phyloP scores from a whole-genome alignment of 2,113 vertebrate genomes.

The Corvus cornix region DNA sequence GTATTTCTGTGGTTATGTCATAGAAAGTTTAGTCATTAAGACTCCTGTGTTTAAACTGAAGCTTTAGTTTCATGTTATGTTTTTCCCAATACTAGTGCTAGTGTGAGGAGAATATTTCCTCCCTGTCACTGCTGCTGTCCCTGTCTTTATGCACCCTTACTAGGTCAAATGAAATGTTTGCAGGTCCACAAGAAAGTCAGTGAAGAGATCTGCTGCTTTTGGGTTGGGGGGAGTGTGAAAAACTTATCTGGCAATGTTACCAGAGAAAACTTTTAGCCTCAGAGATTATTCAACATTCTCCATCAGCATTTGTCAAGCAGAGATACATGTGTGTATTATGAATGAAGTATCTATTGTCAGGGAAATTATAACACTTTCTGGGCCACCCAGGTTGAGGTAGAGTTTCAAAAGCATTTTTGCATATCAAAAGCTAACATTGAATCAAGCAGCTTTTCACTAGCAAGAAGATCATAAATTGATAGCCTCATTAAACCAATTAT shows the following conservation, averaged over 20 bases:
- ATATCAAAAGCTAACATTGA: slow-evolving; percentile 53
- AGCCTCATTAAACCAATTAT: slow-evolving; percentile 25
- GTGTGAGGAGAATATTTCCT: background rate
- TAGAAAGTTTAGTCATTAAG: background rate
- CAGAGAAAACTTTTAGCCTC: background rate
- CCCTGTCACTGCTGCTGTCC: too few species aligned
- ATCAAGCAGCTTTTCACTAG: slow-evolving; percentile 19
- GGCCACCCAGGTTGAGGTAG: slow-evolving; percentile 52
- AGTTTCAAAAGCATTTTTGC: slow-evolving; percentile 62
- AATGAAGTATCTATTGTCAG: slow-evolving; percentile 35
- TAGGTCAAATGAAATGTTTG: background rate
- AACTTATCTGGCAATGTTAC: rapidly evolving
- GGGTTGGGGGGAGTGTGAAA: background rate
- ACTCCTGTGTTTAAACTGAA: background rate
- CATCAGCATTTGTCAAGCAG: background rate
- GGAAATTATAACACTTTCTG: slow-evolving; percentile 22
- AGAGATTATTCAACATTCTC: background rate
- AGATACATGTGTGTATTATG: background rate
- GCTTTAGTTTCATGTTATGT: background rate
- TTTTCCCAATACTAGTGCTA: background rate
- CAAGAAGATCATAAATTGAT: slow-evolving; percentile 38
- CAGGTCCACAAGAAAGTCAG: background rate
- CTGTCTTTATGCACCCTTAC: background rate
- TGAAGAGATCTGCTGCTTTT: background rate
- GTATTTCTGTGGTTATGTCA: background rate